Base-by-base conservation (phyloP, 2,113 vertebrate genomes). In the Hypocryptadius cinnamomeus region DNA sequence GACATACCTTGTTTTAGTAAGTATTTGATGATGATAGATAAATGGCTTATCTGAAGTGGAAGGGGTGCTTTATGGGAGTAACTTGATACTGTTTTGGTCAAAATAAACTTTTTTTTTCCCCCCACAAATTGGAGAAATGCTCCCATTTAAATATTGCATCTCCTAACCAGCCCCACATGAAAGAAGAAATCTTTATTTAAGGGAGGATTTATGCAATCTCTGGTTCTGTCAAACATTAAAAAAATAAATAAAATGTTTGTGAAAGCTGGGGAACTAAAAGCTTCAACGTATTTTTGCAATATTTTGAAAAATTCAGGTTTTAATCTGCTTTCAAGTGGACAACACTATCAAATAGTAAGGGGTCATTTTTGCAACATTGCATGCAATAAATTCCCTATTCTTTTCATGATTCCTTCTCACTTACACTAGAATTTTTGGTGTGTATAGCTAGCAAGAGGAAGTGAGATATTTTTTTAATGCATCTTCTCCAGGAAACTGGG, bases 401-500 rank as follows among this genome's bases (percentile, higher is more conserved):
- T 65, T 71, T 82, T 45, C 42, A 39, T 1, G 0, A 39, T 51
- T 85, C 22, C 15, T n/a, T 87, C 39, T 20, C 25, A 54, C 13
- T 80, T 72, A 48, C 3, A 19, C 50, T 42, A 37, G 39, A 89
- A 59, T 9, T 59, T 79, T 73, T 37, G 63, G 22, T 74, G 11
- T 42, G 5, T 39, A 28, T 45, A 79, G 15, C 19, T 72, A 92
- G 31, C 42, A 69, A 85, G 68, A 91, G 81, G 84, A 87, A 93
- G 51, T 5, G 35, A 72, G 27, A 47, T 5, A 18, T 76, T 56
- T 69, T 79, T 74, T 87, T 16, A 56, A 85, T 51, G 48, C 54
- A 80, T 70, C 79, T 96, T 93, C 79, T 85, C 40, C 89, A 92
- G 89, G 91, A 95, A 94, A 91, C 3, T n/a, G 56, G 47, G 68